These are phyloP conservation scores for Ectemnius cavifrons DNA, from an alignment of 2,888 invertebrate genomes.

Conservation along the genomic window DNA sequence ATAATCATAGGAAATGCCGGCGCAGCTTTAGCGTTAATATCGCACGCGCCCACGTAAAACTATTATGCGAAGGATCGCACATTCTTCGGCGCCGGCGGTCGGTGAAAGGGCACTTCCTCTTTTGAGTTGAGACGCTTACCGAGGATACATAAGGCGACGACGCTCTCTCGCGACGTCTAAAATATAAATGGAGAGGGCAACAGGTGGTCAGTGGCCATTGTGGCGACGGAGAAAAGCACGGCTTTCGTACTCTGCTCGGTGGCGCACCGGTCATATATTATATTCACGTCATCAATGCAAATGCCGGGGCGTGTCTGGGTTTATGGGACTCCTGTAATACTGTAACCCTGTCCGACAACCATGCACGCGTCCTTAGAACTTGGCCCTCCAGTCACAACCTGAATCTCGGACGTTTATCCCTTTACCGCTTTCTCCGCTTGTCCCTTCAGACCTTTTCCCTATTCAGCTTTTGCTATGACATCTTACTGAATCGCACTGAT, in stretches of 20 bases:
- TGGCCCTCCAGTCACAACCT: too few species aligned
- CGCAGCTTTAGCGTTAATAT: background rate
- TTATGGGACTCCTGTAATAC: constrained; percentile 69
- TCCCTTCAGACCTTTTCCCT: too few species aligned
- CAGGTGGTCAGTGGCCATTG: constrained; percentile 76
- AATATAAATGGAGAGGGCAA: constrained; percentile 76
- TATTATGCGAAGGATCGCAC: background rate
- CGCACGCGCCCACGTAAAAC: background rate
- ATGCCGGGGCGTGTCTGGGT: constrained; percentile 71
- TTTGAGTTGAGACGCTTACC: constrained; percentile 38
- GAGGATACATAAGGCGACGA: constrained; percentile 57
- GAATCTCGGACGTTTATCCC: too few species aligned
- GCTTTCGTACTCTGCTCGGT: constrained; percentile 54
- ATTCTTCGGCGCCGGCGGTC: constrained; percentile 8
- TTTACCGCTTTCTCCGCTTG: too few species aligned
- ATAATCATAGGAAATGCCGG: background rate
- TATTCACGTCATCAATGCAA: constrained; percentile 75
- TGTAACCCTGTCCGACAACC: constrained; percentile 47
- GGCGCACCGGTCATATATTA: constrained; percentile 62
- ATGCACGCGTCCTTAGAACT: constrained; percentile 24
- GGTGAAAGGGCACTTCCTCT: constrained; percentile 24
- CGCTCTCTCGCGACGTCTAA: constrained; percentile 62
- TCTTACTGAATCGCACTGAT: too few species aligned
- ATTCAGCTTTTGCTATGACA: too few species aligned
- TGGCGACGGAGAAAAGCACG: constrained; percentile 69